Evolutionary conservation across 2,888 invertebrate genomes (phyloP).

Genomic region (Sinopyrophorus schimmeli): DNA sequence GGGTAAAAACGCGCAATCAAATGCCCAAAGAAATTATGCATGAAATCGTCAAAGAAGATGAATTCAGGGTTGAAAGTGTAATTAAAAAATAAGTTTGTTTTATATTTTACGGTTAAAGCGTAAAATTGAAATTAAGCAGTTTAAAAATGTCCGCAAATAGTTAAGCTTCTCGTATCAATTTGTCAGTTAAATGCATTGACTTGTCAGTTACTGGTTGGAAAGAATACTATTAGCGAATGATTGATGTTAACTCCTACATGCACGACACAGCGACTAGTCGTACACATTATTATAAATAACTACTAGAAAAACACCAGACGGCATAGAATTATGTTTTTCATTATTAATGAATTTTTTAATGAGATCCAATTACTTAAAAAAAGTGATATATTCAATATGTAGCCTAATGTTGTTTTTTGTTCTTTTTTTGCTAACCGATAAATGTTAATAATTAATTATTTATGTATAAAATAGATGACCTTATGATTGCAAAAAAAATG

Average conservation of each 20-base stretch:
- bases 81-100: conserved; percentile 16
- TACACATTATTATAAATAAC: too few relatives aligned
- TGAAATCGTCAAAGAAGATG: conserved; percentile 21
- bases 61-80: conserved; percentile 9
- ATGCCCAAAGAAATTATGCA: conserved; percentile 26
- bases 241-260: background rate
- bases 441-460: too few relatives aligned
- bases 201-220: background rate
- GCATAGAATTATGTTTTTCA: too few relatives aligned
- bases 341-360: too few relatives aligned
- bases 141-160: background rate
- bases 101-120: conserved; percentile 2
- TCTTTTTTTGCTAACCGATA: too few relatives aligned
- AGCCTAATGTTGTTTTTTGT: too few relatives aligned
- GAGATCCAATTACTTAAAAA: too few relatives aligned
- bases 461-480: too few relatives aligned
- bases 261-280: too few relatives aligned
- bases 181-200: conserved; percentile 7
- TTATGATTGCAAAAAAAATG: too few relatives aligned
- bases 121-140: conserved; percentile 9
- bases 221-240: conserved; percentile 6
- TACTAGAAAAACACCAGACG: too few relatives aligned
- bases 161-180: conserved; percentile 6
- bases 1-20: conserved; percentile 22
- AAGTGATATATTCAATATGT: too few relatives aligned